Evolutionary conservation across 2,888 invertebrate genomes (phyloP), one percentile per base, ranked within the genome.

Genomic region (Eubasilissa splendida): DNA sequence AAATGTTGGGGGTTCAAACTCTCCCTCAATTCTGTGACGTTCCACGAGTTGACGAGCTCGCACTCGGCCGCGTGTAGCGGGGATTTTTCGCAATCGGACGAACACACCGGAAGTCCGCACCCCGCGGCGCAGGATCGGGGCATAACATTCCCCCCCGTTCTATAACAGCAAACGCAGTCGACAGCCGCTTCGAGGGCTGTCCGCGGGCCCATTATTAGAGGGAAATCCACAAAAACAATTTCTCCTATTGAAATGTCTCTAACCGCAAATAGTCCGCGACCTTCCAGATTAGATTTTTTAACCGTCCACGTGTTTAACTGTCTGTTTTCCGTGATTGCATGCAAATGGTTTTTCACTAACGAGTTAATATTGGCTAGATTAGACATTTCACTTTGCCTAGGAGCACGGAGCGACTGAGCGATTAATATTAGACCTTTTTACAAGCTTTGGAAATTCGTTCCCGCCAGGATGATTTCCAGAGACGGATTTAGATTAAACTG

Each of bases 61-160:
- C 96, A 96, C 86, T 96, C 95, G 70, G 88, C 87, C 68, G 87
- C 86, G 88, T 96, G 96, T 42, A 85, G 84, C 56, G 87, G 85
- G 5, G 91, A 90, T 84, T 91, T 90, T 86, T 93, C 91, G 87
- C 96, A 96, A 80, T 88, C 86, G 77, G 88, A 88, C 10, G 93
- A 92, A 87, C 96, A 96, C 60, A 96, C 88, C 22, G 94, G 92
- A 85, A 95, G 89, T 3, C 93, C 92, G 86, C 96, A 96, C 73
- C 90, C 90, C 60, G 89, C 91, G 63, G 90, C 87, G 86, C 96
- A 96, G 66, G 92, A 86, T 82, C 87, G 87, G 83, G 88, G 88
- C 59, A 86, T 85, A 82, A 90, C 87, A 42, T 42, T 7, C 42
- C 42, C 42, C 76, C 91, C 85, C 79, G 87, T 87, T 84, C 90